Evolutionary conservation across 2,797 vertebrate genomes (phyloP), one percentile per base, ranked within the genome.

Genomic region (Sebastiscus tertius): DNA sequence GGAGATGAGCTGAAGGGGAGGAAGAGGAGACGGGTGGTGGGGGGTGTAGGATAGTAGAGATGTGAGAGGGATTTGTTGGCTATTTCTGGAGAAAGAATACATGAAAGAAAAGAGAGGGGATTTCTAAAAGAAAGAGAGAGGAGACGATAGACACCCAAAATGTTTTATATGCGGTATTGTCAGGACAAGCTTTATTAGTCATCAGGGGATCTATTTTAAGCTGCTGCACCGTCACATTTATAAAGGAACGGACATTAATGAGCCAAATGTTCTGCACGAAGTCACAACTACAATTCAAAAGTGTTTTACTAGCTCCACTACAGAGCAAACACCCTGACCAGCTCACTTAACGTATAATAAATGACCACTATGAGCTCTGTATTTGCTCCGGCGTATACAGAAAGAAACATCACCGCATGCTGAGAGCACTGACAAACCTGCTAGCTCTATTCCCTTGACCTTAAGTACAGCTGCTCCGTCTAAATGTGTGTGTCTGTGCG

Each of bases 151-250:
- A 66, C 26, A 49, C 39, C 12, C 31, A 77, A 42, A 77, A 77
- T 18, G 63, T 60, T 84, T 82, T 31, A 80, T 64, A 52, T 24
- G 59, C 61, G 9, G 67, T 14, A 59, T 39, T 58, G 55, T 82
- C 72, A 52, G 72, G 77, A 89, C 36, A 20, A 74, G 70, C 77
- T 85, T 88, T 88, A 83, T 73, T 85, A 66, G 60, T 87, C 83
- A 83, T 59, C 52, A 36, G 27, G 64, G 54, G 61, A 83, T 77
- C 66, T 80, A 60, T 80, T 87, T 55, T 74, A 36, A 69, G 58
- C 66, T 39, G 29, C 56, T 71, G 75, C 54, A 68, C 24, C 27
- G 29, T 79, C 66, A 60, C 49, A 49, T 73, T 70, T 29, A 60
- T 26, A 55, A 60, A 29, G 34, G 58, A 71, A 64, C 39, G 26